phyloP scores from a whole-genome alignment of 2,888 invertebrate genomes.

The Xylocampa areola region DNA sequence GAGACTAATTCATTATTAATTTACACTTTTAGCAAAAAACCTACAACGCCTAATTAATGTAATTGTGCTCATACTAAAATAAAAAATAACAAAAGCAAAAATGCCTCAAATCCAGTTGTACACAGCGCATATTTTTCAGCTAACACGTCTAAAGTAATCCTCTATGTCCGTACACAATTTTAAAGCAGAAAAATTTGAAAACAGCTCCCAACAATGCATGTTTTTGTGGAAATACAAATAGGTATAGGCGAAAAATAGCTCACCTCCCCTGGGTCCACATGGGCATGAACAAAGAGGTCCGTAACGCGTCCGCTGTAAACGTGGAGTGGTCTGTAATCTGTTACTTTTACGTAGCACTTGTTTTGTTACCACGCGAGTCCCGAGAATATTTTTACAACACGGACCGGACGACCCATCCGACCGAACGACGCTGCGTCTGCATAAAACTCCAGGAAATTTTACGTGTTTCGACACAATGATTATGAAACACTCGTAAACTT shows the following conservation, averaged over 20 bases:
- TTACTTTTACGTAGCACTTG: slow-evolving; percentile 78
- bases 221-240: slow-evolving; percentile 30
- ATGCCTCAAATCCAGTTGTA: slow-evolving; percentile 21
- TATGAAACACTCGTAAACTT: slow-evolving; percentile 82
- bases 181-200: slow-evolving; percentile 26
- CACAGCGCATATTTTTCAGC: slow-evolving; percentile 20
- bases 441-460: slow-evolving; percentile 80
- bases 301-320: slow-evolving; percentile 74
- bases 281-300: slow-evolving; percentile 60
- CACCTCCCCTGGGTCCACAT: slow-evolving; percentile 59
- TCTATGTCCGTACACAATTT: slow-evolving; percentile 25
- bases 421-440: slow-evolving; percentile 79
- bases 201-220: slow-evolving; percentile 14
- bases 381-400: slow-evolving; percentile 79
- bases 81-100: slow-evolving; percentile 12
- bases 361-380: slow-evolving; percentile 71
- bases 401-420: slow-evolving; percentile 73
- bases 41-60: background rate
- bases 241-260: slow-evolving; percentile 20
- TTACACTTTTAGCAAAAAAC: too few species aligned
- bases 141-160: slow-evolving; percentile 32
- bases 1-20: too few species aligned
- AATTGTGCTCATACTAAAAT: too few species aligned
- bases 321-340: slow-evolving; percentile 74
- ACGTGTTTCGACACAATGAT: slow-evolving; percentile 81